A percentile compares a stretch with the other conserved stretches of the same genome.
These are phyloP conservation scores for Pasiphila rectangulata DNA, from an alignment of 2,888 invertebrate species.

Conservation along the genomic window DNA sequence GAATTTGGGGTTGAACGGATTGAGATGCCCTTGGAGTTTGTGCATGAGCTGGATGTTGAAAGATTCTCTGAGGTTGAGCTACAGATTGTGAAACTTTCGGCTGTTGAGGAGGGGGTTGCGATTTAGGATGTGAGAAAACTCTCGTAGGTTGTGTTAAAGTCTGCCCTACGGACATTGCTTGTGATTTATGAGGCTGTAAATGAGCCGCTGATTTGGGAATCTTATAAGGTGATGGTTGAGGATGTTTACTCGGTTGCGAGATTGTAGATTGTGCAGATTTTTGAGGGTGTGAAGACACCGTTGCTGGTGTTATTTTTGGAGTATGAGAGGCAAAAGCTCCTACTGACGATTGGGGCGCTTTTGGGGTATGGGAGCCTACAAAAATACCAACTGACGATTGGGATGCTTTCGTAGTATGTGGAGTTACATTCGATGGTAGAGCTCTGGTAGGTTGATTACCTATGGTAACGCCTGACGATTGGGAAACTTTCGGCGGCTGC, in stretches of 20 bases:
- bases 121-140: background rate
- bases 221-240: background rate
- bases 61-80: conserved; percentile 5
- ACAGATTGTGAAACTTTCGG: background rate
- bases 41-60: conserved; percentile 1
- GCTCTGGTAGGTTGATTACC: background rate
- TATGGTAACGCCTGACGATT: background rate
- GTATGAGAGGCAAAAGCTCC: background rate
- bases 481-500: background rate
- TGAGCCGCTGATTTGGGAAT: background rate
- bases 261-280: background rate
- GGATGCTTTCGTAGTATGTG: background rate
- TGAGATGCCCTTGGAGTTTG: conserved; percentile 5
- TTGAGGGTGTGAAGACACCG: background rate
- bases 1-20: background rate
- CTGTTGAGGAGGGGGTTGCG: background rate
- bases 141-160: background rate
- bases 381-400: background rate
- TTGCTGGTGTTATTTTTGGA: background rate
- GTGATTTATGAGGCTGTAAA: background rate
- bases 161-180: background rate
- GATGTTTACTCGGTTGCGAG: background rate
- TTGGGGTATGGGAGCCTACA: background rate
- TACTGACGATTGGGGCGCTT: background rate
- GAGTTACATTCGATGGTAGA: background rate